phyloP scores from a whole-genome alignment of 2,888 invertebrate species.

The Sinodicranocentrus sp. region DNA sequence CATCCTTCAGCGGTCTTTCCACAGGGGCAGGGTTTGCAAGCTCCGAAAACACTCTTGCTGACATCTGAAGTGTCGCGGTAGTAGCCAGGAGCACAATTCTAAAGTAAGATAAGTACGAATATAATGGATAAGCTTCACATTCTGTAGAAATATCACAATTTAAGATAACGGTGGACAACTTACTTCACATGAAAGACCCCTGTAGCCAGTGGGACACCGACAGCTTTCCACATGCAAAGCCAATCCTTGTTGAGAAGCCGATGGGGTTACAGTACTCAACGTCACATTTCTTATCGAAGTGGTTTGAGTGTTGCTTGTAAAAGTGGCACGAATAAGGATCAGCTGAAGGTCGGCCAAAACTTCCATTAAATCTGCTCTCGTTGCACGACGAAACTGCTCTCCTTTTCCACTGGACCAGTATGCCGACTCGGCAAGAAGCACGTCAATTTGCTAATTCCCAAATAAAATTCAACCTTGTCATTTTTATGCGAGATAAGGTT shows the following conservation, averaged over 20 bases:
- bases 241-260: slow-evolving; percentile 11
- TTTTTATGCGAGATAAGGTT: too few species aligned
- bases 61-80: slow-evolving; percentile 70
- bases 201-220: slow-evolving; percentile 66
- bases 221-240: slow-evolving; percentile 57
- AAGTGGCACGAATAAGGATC: slow-evolving; percentile 70
- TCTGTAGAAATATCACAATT: not conserved
- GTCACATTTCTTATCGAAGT: slow-evolving; percentile 57
- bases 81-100: slow-evolving; percentile 72
- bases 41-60: slow-evolving; percentile 70
- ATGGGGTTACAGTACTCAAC: slow-evolving; percentile 59
- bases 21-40: slow-evolving; percentile 73
- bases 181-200: slow-evolving; percentile 69
- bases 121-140: not conserved
- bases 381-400: slow-evolving; percentile 57
- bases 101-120: slow-evolving; percentile 15
- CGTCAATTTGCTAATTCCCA: too few species aligned
- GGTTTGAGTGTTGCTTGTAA: slow-evolving; percentile 50
- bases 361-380: slow-evolving; percentile 68
- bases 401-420: slow-evolving; percentile 66
- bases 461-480: too few species aligned
- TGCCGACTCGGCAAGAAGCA: slow-evolving; percentile 57
- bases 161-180: not conserved
- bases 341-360: slow-evolving; percentile 69
- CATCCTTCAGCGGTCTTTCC: slow-evolving; percentile 69